Evolutionary conservation across 2,113 vertebrate species (phyloP), one percentile per base, ranked within the genome.

Genomic region (Epinephelus moara): DNA sequence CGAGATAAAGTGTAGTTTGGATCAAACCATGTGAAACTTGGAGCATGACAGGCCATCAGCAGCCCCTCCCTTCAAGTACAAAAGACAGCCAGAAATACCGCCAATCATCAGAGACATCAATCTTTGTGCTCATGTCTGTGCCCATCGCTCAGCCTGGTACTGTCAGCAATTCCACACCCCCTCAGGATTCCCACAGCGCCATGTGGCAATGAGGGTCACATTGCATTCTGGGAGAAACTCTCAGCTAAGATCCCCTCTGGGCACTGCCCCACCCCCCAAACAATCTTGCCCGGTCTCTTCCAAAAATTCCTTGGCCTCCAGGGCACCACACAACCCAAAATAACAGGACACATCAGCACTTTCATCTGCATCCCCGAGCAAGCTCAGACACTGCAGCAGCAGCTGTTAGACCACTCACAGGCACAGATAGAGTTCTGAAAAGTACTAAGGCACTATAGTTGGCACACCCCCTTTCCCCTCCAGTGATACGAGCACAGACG

Each of bases 281-380:
- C 81, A 74, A 82, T 87, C 88, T 77, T 82, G 78, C 87, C 79
- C 61, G 2, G 78, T 72, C 89, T 81, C 88, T 78, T 90, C 83
- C 74, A 57, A 85, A 89, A 85, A 91, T 76, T 77, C 75, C 78
- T 60, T 23, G 53, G 75, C 74, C 87, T 86, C 75, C 30, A 57
- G 87, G 91, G 92, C 88, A 90, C 68, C 53, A 40, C 61, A 50
- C 69, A 82, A 70, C 89, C 93, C 82, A 81, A 95, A 94, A 94
- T 94, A 94, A 94, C 92, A 88, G 88, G 86, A 80, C 88, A 80
- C 90, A 91, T 95, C 93, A 94, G 94, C 94, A 91, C 93, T 94
- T 94, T 94, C 89, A 94, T 91, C 92, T 91, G 91, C 81, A 84
- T 93, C 94, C 87, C 75, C 30, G 25, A 92, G 92, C 94, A 92